These are phyloP conservation scores for Zosterops borbonicus DNA, from an alignment of 2,113 vertebrate genomes.

Conservation along the genomic window DNA sequence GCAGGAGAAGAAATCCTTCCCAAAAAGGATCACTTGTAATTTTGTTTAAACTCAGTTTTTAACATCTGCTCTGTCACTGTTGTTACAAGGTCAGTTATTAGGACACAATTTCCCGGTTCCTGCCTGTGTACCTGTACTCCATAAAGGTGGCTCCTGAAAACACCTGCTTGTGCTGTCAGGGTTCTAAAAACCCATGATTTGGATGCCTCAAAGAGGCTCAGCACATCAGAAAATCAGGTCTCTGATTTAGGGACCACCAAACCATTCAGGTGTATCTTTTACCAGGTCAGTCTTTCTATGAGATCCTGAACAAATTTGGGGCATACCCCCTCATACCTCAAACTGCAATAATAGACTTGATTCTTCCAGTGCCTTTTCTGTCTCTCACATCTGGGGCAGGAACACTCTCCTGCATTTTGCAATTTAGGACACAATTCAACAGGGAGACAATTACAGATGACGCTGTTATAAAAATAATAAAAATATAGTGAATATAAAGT, in stretches of 20 bases:
- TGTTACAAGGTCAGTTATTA: neutral
- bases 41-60: neutral
- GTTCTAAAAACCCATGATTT: neutral
- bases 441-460: neutral
- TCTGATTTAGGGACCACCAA: neutral
- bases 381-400: neutral
- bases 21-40: neutral
- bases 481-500: neutral
- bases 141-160: neutral
- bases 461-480: neutral
- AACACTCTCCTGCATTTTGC: neutral
- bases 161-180: fast-evolving
- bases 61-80: neutral
- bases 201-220: neutral
- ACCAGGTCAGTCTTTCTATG: neutral
- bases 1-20: neutral
- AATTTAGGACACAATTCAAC: neutral
- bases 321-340: neutral
- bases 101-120: neutral
- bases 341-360: neutral
- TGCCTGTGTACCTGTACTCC: neutral
- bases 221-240: neutral
- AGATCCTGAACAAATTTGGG: neutral
- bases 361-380: neutral
- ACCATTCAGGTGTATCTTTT: neutral